These are phyloP conservation scores for Ectemnius continuus DNA, from an alignment of 2,888 invertebrate genomes.

Conservation along the genomic window DNA sequence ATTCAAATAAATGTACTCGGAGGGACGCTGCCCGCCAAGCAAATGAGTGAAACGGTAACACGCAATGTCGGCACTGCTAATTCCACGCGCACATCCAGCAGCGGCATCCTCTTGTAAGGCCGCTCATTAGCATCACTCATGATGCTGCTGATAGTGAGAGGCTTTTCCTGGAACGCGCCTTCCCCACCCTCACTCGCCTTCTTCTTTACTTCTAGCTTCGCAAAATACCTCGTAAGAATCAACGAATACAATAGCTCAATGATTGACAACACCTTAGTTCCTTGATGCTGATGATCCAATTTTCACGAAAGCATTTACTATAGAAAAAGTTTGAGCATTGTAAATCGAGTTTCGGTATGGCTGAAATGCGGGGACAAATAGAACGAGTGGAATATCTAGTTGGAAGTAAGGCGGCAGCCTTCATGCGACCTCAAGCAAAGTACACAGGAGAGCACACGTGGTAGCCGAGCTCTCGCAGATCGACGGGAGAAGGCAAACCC, in stretches of 20 bases:
- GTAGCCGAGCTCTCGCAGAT: background rate
- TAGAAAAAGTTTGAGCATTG: too few relatives aligned
- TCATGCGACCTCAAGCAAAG: too few relatives aligned
- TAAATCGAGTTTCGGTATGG: too few relatives aligned
- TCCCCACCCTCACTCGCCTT: slow-evolving; percentile 1
- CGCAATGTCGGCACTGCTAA: slow-evolving; percentile 62
- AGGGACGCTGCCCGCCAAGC: slow-evolving; percentile 72
- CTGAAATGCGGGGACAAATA: too few relatives aligned
- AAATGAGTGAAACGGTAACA: slow-evolving; percentile 74
- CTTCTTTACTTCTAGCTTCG: too few relatives aligned
- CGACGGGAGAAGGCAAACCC: slow-evolving; percentile 17
- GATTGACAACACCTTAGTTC: too few relatives aligned
- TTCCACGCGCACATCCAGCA: slow-evolving; percentile 57
- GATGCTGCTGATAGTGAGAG: slow-evolving; percentile 82
- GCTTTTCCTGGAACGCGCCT: slow-evolving; percentile 53
- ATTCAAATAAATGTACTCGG: slow-evolving; percentile 75
- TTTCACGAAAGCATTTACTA: too few relatives aligned
- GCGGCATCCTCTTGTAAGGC: slow-evolving; percentile 23
- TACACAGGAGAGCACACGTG: background rate
- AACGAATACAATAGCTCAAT: too few relatives aligned
- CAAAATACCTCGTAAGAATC: too few relatives aligned
- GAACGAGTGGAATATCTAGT: too few relatives aligned
- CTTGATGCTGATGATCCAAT: too few relatives aligned
- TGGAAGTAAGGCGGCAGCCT: too few relatives aligned
- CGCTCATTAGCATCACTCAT: slow-evolving; percentile 65